Base-by-base conservation (phyloP, 2,888 invertebrate species). In the Orthonychiurus folsomi region DNA sequence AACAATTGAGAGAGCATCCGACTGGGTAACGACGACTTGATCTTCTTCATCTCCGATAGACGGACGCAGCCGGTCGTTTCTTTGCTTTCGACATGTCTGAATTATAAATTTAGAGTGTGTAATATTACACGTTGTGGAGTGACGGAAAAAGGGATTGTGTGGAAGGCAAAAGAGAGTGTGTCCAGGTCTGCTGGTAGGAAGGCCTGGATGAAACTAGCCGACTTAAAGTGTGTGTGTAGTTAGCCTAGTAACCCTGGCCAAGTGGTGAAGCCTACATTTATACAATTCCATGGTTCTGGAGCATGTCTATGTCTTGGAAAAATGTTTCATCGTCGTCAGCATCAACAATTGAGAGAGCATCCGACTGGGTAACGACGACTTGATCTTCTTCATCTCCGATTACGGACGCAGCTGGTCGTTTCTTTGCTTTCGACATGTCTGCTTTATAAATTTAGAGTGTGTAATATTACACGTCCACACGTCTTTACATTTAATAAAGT, bases 231-330 rank as follows among this genome's bases (percentile, higher is more conserved):
- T n/a, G n/a, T n/a, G n/a, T n/a, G n/a, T n/a, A n/a, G n/a, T n/a
- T n/a, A n/a, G n/a, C n/a, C n/a, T n/a, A n/a, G n/a, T n/a, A n/a
- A n/a, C n/a, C n/a, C n/a, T n/a, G n/a, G n/a, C n/a, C n/a, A n/a
- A n/a, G n/a, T n/a, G n/a, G n/a, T n/a, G n/a, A n/a, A n/a, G n/a
- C n/a, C n/a, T n/a, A n/a, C n/a, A 27, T 48, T 76, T 79, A 78
- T 76, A 81, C 81, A 69, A 82, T 81, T 60, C 82, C 82, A 75
- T 82, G 81, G 68, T 78, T 79, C 69, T 82, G 82, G 12, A 82
- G 75, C 48, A 85, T 77, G 75, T 88, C 86, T 61, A 88, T 85
- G 75, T 88, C 88, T 79, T 87, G 86, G 74, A 87, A 87, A 75
- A 83, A 84, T 56, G 80, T 81, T 74, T 87, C 86, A 70, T 86